A percentile compares a stretch with the other conserved stretches of the same genome.
These are phyloP conservation scores for Channa maculata DNA, from an alignment of 2,113 vertebrate genomes.

Conservation along the genomic window DNA sequence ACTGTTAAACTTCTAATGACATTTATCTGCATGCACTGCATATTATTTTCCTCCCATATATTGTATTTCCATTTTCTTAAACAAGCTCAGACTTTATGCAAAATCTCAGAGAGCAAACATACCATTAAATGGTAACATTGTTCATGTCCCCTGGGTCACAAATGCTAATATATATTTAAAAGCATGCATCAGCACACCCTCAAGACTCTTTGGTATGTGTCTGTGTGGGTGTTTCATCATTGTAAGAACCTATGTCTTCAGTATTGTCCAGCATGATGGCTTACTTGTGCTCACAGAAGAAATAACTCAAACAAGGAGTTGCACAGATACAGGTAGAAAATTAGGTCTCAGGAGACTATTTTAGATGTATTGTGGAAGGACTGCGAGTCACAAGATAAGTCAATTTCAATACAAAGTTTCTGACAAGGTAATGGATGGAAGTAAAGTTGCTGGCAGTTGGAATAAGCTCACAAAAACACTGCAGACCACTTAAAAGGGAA, in stretches of 20 bases:
- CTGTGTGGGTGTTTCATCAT: constrained; percentile 40
- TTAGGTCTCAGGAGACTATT: constrained; percentile 59
- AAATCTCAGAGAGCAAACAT: constrained; percentile 6
- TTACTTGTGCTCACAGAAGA: constrained; percentile 51
- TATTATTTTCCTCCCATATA: constrained; percentile 10
- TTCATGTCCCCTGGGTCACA: constrained; percentile 17
- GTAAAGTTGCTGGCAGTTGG: constrained; percentile 10
- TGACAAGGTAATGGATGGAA: constrained; percentile 54
- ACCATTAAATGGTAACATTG: constrained; percentile 10
- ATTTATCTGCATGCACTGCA: constrained; percentile 17
- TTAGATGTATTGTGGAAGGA: constrained; percentile 47
- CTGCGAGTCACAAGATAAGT: constrained; percentile 44
- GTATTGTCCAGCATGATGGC: constrained; percentile 48
- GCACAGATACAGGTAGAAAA: constrained; percentile 50
- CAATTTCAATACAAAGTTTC: constrained; percentile 59
- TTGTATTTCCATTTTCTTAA: constrained; percentile 4
- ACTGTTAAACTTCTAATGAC: constrained; percentile 47
- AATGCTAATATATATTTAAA: constrained; percentile 1
- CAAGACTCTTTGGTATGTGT: constrained; percentile 23
- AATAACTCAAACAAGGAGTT: constrained; percentile 52
- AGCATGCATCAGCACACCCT: background rate
- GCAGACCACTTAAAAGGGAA: background rate
- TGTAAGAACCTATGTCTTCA: constrained; percentile 38
- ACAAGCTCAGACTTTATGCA: background rate
- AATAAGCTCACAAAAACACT: background rate